Conservation (phyloP, 2,888 invertebrate species). For the Metalampra italica region DNA sequence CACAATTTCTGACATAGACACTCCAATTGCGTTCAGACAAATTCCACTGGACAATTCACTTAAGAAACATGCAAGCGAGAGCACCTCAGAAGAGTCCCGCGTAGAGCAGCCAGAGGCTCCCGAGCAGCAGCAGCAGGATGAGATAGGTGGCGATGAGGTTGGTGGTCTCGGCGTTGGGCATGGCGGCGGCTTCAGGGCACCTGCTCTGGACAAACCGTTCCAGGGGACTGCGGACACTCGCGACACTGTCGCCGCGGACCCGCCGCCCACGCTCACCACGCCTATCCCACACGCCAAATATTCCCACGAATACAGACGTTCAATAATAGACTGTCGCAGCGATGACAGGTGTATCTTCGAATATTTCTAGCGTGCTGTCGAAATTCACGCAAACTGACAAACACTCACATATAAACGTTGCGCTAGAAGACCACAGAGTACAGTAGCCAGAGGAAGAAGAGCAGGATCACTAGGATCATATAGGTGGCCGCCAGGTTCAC, state of each 20-base stretch:
- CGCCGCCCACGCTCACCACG: slow-evolving; percentile 25
- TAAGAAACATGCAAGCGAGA: slow-evolving; percentile 2
- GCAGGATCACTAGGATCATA: slow-evolving; percentile 81
- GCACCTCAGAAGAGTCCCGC: slow-evolving; percentile 79
- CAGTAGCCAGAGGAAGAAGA: slow-evolving; percentile 82
- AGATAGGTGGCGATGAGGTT: slow-evolving; percentile 84
- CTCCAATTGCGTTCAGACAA: neutral
- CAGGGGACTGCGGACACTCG: slow-evolving; percentile 52
- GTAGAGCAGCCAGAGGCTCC: slow-evolving; percentile 83
- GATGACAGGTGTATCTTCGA: slow-evolving; percentile 34
- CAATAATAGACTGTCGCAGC: slow-evolving; percentile 42
- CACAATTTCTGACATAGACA: neutral
- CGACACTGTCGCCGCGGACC: slow-evolving; percentile 28
- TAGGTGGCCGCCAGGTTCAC: slow-evolving; percentile 84
- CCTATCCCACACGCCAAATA: slow-evolving; percentile 36
- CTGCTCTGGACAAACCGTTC: slow-evolving; percentile 58
- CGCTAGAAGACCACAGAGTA: slow-evolving; percentile 78
- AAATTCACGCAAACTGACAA: slow-evolving; percentile 23
- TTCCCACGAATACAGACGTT: slow-evolving; percentile 56
- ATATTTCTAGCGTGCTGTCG: neutral
- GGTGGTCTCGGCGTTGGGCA: slow-evolving; percentile 80
- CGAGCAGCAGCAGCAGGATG: slow-evolving; percentile 82
- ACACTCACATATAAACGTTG: slow-evolving; percentile 8
- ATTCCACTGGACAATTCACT: no score
- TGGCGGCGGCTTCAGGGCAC: slow-evolving; percentile 35